These are phyloP conservation scores for Alauda arvensis DNA, from an alignment of 2,797 vertebrate species.

Conservation along the genomic window DNA sequence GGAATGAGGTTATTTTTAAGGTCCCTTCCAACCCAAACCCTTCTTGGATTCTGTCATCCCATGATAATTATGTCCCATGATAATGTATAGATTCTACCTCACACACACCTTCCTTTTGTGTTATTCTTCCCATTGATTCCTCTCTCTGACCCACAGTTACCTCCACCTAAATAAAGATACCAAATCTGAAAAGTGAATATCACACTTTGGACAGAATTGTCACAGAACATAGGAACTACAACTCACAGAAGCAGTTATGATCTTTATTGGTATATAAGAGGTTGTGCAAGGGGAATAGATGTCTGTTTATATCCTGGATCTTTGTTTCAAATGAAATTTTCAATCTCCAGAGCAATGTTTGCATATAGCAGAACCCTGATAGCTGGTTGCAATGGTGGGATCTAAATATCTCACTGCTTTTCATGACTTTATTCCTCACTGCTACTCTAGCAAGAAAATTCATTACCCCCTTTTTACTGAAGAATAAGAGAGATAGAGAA, in stretches of 20 bases:
- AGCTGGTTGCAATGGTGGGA: not conserved
- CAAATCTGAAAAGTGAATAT: not conserved
- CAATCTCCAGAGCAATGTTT: not conserved
- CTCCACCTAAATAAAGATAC: not conserved
- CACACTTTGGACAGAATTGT: not conserved
- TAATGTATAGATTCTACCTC: not conserved
- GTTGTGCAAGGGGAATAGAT: not conserved
- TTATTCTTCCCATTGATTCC: not conserved
- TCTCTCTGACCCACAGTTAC: not conserved
- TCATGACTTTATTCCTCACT: not conserved
- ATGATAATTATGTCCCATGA: not conserved
- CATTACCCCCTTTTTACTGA: not conserved
- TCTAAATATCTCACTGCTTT: not conserved
- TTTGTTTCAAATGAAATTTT: not conserved
- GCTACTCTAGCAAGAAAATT: not conserved
- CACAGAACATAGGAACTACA: not conserved
- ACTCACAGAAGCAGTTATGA: not conserved
- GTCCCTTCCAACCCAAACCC: not conserved
- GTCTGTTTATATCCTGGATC: not conserved
- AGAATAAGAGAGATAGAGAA: not conserved
- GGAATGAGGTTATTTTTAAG: not conserved
- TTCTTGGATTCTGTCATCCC: not conserved
- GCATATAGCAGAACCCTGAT: not conserved
- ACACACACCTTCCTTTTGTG: not conserved
- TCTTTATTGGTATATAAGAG: not conserved